phyloP scores from a whole-genome alignment of 2,797 vertebrate species.

The Lagocephalus sceleratus region DNA sequence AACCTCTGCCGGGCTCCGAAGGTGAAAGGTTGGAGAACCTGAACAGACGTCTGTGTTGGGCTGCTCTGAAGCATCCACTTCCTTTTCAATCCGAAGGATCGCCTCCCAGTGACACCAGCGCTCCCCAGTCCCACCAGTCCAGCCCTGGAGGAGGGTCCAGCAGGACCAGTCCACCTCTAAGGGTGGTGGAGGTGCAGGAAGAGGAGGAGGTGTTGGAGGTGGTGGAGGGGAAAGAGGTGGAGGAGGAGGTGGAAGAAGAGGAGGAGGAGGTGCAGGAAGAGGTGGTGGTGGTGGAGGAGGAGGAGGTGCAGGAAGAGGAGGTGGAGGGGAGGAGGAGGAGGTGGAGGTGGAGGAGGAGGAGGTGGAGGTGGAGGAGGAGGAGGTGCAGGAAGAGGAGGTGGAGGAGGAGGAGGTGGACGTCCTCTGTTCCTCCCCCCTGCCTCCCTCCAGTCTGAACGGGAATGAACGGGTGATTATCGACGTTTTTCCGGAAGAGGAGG shows the following conservation, averaged over 20 bases:
- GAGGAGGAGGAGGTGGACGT: conserved; percentile 59
- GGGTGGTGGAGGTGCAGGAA: conserved; percentile 30
- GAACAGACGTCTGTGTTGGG: too few species aligned
- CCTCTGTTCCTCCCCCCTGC: conserved; percentile 42
- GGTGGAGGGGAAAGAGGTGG: too few species aligned
- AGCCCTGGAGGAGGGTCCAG: too few species aligned
- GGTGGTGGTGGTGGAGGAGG: conserved; percentile 11
- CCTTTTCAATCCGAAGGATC: too few species aligned
- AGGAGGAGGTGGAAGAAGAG: background rate
- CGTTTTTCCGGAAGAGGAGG: conserved; percentile 43
- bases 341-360: conserved; percentile 40
- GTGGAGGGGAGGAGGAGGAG: conserved; percentile 54
- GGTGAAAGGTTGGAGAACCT: conserved; percentile 25
- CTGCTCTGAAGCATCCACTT: too few species aligned
- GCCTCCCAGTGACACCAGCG: too few species aligned
- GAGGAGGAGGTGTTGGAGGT: conserved; percentile 32
- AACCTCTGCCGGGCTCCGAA: conserved; percentile 4
- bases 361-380: conserved; percentile 6
- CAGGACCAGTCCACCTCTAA: too few species aligned
- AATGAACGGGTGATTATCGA: background rate
- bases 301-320: background rate
- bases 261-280: conserved; percentile 62
- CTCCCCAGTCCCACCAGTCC: too few species aligned
- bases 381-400: background rate
- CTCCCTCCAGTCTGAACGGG: conserved; percentile 2